Conservation (phyloP, 2,888 invertebrate genomes). For the Euzophera pinguis region DNA sequence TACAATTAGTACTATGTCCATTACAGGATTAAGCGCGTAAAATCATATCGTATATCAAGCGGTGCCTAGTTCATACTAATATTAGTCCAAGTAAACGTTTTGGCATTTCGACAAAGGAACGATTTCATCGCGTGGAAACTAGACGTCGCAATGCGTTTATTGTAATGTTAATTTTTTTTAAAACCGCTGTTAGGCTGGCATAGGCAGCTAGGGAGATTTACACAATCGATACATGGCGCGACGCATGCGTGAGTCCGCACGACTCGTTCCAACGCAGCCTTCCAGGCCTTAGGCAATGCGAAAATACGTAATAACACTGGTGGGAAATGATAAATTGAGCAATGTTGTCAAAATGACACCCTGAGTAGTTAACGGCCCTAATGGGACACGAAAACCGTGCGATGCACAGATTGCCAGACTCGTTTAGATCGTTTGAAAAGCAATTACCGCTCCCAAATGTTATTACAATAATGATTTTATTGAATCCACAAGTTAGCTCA, state of each 20-base stretch:
- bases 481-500: background rate
- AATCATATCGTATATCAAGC: background rate
- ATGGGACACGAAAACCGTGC: background rate
- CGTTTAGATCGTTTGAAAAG: background rate
- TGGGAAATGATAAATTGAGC: conserved; percentile 14
- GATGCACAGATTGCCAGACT: background rate
- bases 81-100: too few species aligned
- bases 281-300: conserved; percentile 19
- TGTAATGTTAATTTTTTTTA: conserved; percentile 23
- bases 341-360: conserved; percentile 12
- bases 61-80: too few species aligned
- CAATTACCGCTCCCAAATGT: background rate
- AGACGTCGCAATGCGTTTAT: conserved; percentile 11
- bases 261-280: conserved; percentile 15
- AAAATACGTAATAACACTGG: conserved; percentile 13
- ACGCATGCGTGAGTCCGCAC: conserved; percentile 27
- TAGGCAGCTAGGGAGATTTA: conserved; percentile 22
- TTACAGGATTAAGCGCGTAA: too few species aligned
- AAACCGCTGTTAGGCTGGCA: conserved; percentile 25
- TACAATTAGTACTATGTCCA: too few species aligned
- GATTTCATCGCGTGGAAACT: background rate
- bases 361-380: conserved; percentile 7
- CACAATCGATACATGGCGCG: conserved; percentile 25
- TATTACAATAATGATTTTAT: background rate
- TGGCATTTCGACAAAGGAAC: too few species aligned